Percentiles rank a stretch among this genome's conserved stretches.
phyloP scores from a whole-genome alignment of 2,113 vertebrate genomes.

The Scartelaos histophorus region DNA sequence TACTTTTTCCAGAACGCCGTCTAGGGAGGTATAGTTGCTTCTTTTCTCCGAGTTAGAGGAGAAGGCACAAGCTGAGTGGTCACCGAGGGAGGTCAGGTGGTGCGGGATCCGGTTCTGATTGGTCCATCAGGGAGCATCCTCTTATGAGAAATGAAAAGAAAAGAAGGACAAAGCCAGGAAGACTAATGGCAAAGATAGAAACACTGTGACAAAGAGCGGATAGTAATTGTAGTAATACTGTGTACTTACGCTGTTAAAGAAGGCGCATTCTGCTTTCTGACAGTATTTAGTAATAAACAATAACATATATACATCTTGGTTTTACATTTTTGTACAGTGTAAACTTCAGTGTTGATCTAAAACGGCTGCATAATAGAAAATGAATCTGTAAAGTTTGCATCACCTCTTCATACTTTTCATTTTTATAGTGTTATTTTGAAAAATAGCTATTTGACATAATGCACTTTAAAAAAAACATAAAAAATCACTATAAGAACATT shows the following conservation, averaged over 20 bases:
- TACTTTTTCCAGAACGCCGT: neutral
- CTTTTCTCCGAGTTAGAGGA: conserved; percentile 32
- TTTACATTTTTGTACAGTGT: too few relatives aligned
- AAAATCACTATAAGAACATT: too few relatives aligned
- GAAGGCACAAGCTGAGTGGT: conserved; percentile 51
- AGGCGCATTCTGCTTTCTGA: too few relatives aligned
- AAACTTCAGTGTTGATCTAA: too few relatives aligned
- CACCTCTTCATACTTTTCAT: neutral
- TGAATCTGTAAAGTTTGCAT: too few relatives aligned
- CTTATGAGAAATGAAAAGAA: conserved; percentile 12
- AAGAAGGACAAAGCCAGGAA: conserved; percentile 2
- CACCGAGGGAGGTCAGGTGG: conserved; percentile 38
- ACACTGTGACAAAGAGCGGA: neutral
- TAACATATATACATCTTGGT: neutral
- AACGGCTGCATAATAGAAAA: too few relatives aligned
- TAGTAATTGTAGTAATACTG: neutral
- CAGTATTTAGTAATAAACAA: neutral
- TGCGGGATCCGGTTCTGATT: conserved; percentile 53
- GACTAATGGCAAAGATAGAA: conserved; percentile 17
- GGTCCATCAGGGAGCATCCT: conserved; percentile 28
- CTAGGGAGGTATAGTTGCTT: conserved; percentile 22
- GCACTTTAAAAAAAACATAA: neutral
- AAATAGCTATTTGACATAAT: neutral
- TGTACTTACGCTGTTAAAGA: neutral
- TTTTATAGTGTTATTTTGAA: neutral